These are phyloP conservation scores for Sebastes elongatus DNA, from an alignment of 2,797 vertebrate genomes.

Conservation along the genomic window DNA sequence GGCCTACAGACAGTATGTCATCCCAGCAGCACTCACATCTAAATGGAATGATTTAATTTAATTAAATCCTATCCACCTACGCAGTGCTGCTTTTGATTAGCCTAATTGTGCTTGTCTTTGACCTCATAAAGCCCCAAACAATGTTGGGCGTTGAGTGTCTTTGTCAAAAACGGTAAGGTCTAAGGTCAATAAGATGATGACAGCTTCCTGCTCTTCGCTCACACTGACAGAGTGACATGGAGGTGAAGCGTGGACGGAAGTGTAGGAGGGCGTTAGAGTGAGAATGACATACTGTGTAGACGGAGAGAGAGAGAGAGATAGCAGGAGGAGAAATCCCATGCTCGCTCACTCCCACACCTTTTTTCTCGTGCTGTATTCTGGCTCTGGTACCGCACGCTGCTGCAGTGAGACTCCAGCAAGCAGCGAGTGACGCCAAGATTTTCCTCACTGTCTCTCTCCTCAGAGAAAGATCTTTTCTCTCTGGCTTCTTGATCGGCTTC, in stretches of 20 bases:
- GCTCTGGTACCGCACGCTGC: constrained; percentile 69
- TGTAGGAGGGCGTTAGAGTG: constrained; percentile 54
- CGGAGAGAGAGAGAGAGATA: constrained; percentile 19
- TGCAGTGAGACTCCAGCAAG: constrained; percentile 69
- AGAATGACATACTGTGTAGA: constrained; percentile 36
- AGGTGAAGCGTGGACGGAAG: constrained; percentile 66
- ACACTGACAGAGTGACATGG: constrained; percentile 26
- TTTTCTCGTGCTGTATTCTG: constrained; percentile 75
- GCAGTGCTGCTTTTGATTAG: not conserved
- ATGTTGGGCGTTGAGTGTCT: not conserved
- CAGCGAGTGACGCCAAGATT: constrained; percentile 37
- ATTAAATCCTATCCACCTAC: not conserved
- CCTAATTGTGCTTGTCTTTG: not conserved
- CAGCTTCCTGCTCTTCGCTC: constrained; percentile 39
- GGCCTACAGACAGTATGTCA: not conserved
- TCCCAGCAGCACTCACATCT: not conserved
- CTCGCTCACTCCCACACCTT: constrained; percentile 84
- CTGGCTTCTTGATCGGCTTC: constrained; percentile 21
- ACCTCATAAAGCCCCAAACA: not conserved
- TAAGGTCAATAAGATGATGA: constrained; percentile 17
- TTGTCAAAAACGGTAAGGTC: not conserved
- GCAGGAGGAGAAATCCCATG: constrained; percentile 68
- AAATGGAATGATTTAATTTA: not conserved
- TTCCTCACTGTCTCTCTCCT: constrained; percentile 45
- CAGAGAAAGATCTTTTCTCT: constrained; percentile 15